Percentiles rank a stretch among this genome's conserved stretches.
These are phyloP conservation scores for Helicoverpa armigera DNA, from an alignment of 1,140 invertebrate species.

Conservation along the genomic window DNA sequence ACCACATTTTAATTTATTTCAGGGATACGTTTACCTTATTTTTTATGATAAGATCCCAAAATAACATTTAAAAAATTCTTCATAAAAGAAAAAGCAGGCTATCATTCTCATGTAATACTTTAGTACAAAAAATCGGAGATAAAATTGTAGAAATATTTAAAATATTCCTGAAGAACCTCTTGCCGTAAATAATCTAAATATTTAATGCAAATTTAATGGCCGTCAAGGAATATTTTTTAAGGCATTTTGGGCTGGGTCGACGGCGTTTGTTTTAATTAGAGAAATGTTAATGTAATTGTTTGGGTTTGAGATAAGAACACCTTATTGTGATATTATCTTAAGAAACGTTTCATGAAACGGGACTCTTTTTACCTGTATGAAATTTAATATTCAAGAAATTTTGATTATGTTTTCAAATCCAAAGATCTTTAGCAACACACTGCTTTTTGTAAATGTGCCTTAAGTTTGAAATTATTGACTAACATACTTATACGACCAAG, in stretches of 20 bases:
- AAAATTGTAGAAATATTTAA: too few species aligned
- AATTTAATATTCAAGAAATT: too few species aligned
- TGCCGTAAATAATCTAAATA: constrained; percentile 4
- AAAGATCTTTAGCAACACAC: too few species aligned
- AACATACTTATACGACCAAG: not conserved
- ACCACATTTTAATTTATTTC: constrained; percentile 26
- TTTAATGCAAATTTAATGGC: constrained; percentile 12
- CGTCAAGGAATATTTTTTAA: constrained; percentile 1
- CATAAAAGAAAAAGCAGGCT: not conserved
- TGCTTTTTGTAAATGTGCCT: too few species aligned
- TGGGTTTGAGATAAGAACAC: too few species aligned
- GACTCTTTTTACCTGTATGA: too few species aligned
- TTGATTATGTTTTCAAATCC: too few species aligned
- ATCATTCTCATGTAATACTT: constrained; percentile 8
- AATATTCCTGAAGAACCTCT: too few species aligned
- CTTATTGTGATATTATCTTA: too few species aligned
- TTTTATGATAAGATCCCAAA: not conserved
- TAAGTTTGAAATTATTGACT: too few species aligned
- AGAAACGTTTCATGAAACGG: too few species aligned
- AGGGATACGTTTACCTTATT: not conserved
- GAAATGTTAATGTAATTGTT: not conserved
- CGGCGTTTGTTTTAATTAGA: constrained; percentile 28
- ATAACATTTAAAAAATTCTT: not conserved
- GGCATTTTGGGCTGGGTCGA: not conserved
- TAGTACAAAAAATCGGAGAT: not conserved